phyloP scores from a whole-genome alignment of 1,140 invertebrate genomes.

The Hesperophylax magnus region DNA sequence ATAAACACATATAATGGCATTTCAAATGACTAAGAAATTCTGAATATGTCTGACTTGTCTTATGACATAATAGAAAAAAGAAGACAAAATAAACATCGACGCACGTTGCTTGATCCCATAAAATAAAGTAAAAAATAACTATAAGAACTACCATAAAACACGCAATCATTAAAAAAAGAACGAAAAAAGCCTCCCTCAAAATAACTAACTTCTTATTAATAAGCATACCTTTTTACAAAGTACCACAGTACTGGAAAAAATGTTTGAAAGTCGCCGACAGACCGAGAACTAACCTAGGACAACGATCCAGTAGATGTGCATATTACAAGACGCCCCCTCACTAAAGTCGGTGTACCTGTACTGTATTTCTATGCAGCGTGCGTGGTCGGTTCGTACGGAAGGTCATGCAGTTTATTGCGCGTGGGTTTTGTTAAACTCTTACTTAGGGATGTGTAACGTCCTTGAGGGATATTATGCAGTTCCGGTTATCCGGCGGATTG shows the following conservation, averaged over 20 bases:
- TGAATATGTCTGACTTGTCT: too few species aligned
- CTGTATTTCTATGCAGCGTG: background rate
- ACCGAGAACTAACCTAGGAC: slow-evolving; percentile 2
- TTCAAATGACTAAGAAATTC: too few species aligned
- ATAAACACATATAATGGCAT: too few species aligned
- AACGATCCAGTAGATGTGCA: background rate
- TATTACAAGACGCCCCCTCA: background rate
- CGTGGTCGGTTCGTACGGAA: background rate
- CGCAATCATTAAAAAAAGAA: background rate
- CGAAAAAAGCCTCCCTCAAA: background rate
- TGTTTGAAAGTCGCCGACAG: slow-evolving; percentile 57
- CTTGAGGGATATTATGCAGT: background rate
- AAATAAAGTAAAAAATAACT: background rate
- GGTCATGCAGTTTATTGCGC: background rate
- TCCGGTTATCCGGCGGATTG: too few species aligned
- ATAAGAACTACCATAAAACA: background rate
- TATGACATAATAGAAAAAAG: too few species aligned
- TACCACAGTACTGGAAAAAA: background rate
- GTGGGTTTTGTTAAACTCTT: background rate
- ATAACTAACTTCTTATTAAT: background rate
- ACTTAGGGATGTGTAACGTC: background rate
- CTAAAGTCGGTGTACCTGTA: background rate
- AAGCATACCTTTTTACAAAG: background rate
- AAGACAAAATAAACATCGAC: too few species aligned
- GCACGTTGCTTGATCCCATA: background rate